phyloP scores from a whole-genome alignment of 1,140 invertebrate species.

The Papilio glaucus region DNA sequence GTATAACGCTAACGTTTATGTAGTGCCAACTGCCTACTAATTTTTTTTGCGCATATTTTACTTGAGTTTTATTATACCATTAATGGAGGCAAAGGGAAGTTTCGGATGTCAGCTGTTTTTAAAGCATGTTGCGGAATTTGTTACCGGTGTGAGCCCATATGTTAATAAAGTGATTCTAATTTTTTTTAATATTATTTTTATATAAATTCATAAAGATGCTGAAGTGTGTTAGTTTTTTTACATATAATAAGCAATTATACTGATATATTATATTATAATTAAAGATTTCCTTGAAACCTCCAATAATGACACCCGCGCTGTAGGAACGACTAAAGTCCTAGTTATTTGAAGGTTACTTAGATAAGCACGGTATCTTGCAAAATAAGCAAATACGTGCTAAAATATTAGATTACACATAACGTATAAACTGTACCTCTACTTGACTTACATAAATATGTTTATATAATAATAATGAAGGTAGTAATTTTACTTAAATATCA shows the following conservation, averaged over 20 bases:
- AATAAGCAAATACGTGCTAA: background rate
- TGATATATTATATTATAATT: background rate
- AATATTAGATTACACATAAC: slow-evolving; percentile 1
- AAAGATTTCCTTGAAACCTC: slow-evolving; percentile 21
- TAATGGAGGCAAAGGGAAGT: slow-evolving; percentile 56
- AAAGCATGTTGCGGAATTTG: slow-evolving; percentile 47
- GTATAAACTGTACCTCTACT: background rate
- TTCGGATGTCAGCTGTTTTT: slow-evolving; percentile 68
- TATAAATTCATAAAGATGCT: no score
- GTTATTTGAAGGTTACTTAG: slow-evolving; percentile 16
- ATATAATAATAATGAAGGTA: background rate
- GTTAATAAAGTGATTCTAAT: no score
- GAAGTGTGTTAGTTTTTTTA: no score
- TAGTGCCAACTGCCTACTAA: no score
- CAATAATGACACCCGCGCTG: slow-evolving; percentile 1
- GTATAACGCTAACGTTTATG: no score
- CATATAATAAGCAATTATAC: slow-evolving; percentile 10
- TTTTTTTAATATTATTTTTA: no score
- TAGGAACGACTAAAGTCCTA: slow-evolving; percentile 22
- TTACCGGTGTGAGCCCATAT: slow-evolving; percentile 39
- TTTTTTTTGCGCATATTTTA: no score
- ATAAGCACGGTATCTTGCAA: slow-evolving; percentile 3
- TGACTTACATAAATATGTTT: background rate
- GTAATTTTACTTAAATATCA: no score
- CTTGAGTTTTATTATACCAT: slow-evolving; percentile 32